Conservation (phyloP, 1,140 invertebrate genomes). For the Himalopsyche phryganea region DNA sequence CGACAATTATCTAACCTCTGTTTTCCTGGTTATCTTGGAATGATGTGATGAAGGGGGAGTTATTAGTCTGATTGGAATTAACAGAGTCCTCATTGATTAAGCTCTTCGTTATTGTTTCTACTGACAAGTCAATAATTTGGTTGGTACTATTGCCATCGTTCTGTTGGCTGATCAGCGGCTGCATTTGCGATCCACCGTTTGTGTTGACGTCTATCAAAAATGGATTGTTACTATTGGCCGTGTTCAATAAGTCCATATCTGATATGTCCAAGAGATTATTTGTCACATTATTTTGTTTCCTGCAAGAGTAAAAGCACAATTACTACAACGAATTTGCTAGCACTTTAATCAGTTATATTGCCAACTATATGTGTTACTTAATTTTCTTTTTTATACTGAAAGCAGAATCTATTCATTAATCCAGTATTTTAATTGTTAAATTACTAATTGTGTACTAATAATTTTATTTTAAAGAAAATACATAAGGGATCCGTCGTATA, state of each 20-base stretch:
- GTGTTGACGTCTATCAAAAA: conserved; percentile 43
- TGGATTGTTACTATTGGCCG: conserved; percentile 52
- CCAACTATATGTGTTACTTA: no score
- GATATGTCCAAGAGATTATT: conserved; percentile 55
- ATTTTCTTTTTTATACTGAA: no score
- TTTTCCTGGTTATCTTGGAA: conserved; percentile 36
- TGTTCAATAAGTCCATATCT: conserved; percentile 57
- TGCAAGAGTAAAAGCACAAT: conserved; percentile 39
- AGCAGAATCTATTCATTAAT: no score
- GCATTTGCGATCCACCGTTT: conserved; percentile 17
- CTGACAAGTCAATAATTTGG: conserved; percentile 35
- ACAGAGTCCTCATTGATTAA: conserved; percentile 46
- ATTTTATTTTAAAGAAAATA: no score
- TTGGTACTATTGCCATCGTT: conserved; percentile 1
- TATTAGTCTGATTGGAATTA: conserved; percentile 45
- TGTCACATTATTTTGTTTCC: conserved; percentile 55
- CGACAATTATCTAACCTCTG: conserved; percentile 29
- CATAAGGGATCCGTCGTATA: no score
- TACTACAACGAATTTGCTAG: no score
- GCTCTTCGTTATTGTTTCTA: conserved; percentile 36
- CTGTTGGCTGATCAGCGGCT: not conserved
- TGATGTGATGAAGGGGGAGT: conserved; percentile 35
- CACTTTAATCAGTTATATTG: no score
- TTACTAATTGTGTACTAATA: no score
- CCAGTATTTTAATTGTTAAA: no score